These are phyloP conservation scores for Salmo trutta DNA, from an alignment of 2,797 vertebrate species.

Conservation along the genomic window DNA sequence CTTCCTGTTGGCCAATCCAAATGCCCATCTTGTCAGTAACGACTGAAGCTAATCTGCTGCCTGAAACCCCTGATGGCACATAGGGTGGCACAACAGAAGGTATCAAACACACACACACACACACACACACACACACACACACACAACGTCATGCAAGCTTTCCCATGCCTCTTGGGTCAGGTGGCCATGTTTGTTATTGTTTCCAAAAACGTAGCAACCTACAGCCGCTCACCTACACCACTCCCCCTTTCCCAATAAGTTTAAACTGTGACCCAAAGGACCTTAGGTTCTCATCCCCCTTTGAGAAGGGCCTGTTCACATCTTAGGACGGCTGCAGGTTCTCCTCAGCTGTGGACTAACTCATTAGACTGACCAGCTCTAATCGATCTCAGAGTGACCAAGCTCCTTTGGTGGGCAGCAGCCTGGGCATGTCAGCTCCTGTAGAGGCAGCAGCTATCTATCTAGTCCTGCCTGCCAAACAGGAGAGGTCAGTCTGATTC, in stretches of 20 bases:
- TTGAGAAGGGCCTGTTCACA: background rate
- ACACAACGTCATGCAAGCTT: background rate
- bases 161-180: background rate
- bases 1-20: no score
- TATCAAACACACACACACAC: background rate
- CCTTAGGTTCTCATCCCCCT: background rate
- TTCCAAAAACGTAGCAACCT: background rate
- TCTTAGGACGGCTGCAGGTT: background rate
- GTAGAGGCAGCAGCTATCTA: background rate
- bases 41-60: background rate
- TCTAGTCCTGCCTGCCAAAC: background rate
- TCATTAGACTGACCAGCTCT: background rate
- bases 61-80: background rate
- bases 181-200: background rate
- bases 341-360: background rate
- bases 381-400: background rate
- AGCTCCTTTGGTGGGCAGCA: background rate
- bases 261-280: background rate
- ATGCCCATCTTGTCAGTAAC: background rate
- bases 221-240: background rate
- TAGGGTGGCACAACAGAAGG: background rate
- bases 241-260: background rate
- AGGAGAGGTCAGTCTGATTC: background rate
- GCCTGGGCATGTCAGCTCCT: background rate
- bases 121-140: background rate